These are phyloP conservation scores for Cottus gobio DNA, from an alignment of 2,113 vertebrate genomes.

Conservation along the genomic window DNA sequence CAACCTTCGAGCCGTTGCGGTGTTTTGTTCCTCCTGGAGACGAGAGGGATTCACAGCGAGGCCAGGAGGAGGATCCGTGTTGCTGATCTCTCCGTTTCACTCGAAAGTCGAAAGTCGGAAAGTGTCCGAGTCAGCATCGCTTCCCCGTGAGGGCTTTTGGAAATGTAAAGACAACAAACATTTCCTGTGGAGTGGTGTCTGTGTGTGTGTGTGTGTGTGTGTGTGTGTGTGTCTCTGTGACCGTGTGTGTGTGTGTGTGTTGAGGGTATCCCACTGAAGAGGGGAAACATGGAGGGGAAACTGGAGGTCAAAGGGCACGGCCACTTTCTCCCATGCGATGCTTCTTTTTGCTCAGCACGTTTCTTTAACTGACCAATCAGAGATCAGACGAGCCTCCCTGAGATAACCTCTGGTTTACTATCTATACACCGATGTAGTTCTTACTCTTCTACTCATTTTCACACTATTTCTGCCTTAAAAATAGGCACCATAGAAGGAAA, in stretches of 20 bases:
- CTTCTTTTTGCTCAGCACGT: constrained; percentile 6
- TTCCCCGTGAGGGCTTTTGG: constrained; percentile 54
- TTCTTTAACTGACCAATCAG: background rate
- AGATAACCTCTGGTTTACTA: background rate
- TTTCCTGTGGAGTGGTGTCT: constrained; percentile 66
- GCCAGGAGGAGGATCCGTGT: constrained; percentile 1
- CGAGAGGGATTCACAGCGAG: background rate
- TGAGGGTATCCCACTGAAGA: constrained; percentile 2
- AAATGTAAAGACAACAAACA: constrained; percentile 75
- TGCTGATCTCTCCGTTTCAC: constrained; percentile 43
- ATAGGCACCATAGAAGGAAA: background rate
- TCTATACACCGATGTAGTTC: background rate
- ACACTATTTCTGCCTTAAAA: background rate
- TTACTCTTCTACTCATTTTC: background rate
- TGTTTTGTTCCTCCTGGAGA: background rate
- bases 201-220: constrained; percentile 21
- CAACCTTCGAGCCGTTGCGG: background rate
- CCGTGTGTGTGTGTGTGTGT: constrained; percentile 1
- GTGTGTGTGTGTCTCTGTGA: background rate
- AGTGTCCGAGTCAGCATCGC: constrained; percentile 70
- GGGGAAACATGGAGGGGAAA: constrained; percentile 52
- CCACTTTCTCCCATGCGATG: background rate
- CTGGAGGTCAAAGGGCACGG: constrained; percentile 40
- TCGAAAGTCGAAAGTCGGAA: constrained; percentile 43
- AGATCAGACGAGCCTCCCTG: background rate